These are phyloP conservation scores for Oscheius sp. DNA, from an alignment of 2,888 invertebrate genomes.

Conservation along the genomic window DNA sequence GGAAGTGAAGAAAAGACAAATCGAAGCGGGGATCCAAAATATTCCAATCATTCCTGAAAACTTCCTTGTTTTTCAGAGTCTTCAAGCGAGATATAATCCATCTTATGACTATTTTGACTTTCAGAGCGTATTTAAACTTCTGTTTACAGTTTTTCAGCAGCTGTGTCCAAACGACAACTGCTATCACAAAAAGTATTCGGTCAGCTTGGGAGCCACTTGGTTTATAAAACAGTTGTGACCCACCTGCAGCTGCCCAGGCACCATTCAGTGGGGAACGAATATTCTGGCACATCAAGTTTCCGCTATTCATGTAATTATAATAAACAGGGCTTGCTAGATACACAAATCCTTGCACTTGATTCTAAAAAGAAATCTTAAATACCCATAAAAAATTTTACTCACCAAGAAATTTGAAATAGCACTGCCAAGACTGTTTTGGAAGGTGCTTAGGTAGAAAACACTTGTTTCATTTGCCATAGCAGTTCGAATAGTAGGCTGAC, in stretches of 20 bases:
- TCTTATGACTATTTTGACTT: background rate
- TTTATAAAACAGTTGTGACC: slow-evolving; percentile 12
- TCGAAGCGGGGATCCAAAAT: slow-evolving; percentile 10
- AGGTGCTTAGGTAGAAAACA: background rate
- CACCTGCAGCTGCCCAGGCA: slow-evolving; percentile 13
- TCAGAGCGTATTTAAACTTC: no score
- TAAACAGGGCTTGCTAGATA: background rate
- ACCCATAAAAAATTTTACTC: background rate
- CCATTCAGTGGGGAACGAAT: background rate
- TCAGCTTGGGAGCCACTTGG: background rate
- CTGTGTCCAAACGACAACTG: background rate
- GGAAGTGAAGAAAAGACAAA: slow-evolving; percentile 14
- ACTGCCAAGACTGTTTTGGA: background rate
- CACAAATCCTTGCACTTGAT: background rate
- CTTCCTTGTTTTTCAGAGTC: background rate
- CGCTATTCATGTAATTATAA: slow-evolving; percentile 4
- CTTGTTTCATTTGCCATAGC: background rate
- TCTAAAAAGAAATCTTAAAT: background rate
- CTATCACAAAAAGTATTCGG: slow-evolving; percentile 1
- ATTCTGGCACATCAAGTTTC: background rate
- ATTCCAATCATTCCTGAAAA: slow-evolving; percentile 19
- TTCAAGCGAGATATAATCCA: no score
- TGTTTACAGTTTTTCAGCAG: background rate
- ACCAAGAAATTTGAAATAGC: slow-evolving; percentile 9
- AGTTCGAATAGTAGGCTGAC: background rate